Conservation (phyloP, 2,113 vertebrate species). For the Heterotilapia buettikoferi region DNA sequence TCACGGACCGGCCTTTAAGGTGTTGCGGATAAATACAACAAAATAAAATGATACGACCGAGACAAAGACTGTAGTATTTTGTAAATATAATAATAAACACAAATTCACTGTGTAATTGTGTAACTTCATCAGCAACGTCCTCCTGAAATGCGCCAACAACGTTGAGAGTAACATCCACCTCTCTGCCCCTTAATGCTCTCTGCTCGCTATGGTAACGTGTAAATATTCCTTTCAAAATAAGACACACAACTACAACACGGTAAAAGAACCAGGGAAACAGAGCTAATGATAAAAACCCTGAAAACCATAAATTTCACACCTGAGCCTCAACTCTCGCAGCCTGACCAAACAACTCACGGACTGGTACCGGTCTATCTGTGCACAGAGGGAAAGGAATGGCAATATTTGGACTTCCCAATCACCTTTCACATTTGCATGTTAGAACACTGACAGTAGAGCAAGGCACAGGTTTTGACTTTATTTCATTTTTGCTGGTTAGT, state of each 20-base stretch:
- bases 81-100: background rate
- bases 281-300: background rate
- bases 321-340: fast-evolving
- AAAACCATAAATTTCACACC: background rate
- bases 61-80: background rate
- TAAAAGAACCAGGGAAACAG: fast-evolving
- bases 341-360: background rate
- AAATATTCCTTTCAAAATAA: background rate
- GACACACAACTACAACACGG: fast-evolving
- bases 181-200: background rate
- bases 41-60: fast-evolving
- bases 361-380: background rate
- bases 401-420: background rate
- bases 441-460: background rate
- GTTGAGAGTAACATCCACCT: background rate
- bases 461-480: background rate
- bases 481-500: background rate
- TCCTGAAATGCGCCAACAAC: fast-evolving
- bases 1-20: fast-evolving
- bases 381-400: background rate
- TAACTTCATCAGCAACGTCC: background rate
- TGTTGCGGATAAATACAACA: fast-evolving
- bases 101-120: background rate
- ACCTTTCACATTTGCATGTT: background rate
- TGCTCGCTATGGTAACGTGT: background rate